Percentiles rank a stretch among this genome's conserved stretches.
Conservation (phyloP, 2,888 invertebrate species). For the Lithophane semibrunnea region DNA sequence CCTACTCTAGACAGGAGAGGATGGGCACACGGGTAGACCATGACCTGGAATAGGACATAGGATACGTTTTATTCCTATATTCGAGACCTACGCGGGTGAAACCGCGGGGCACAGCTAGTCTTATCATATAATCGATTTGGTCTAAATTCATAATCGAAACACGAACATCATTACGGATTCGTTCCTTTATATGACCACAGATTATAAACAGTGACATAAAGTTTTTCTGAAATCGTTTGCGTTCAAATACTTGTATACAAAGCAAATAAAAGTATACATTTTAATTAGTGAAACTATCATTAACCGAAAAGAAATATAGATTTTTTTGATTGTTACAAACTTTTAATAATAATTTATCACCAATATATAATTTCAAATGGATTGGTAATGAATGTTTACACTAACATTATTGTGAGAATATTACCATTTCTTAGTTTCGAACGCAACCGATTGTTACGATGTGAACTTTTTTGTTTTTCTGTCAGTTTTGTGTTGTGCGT, state of each 20-base stretch:
- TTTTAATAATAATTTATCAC: accelerated
- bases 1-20: too few species aligned
- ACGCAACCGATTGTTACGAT: constrained; percentile 60
- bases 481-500: constrained; percentile 91
- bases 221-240: constrained; percentile 7
- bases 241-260: constrained; percentile 32
- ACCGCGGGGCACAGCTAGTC: too few species aligned
- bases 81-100: too few species aligned
- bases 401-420: background rate
- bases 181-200: constrained; percentile 29
- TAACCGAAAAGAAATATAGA: background rate
- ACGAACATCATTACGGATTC: constrained; percentile 27
- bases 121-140: background rate
- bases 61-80: too few species aligned
- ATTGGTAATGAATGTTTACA: background rate
- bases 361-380: background rate
- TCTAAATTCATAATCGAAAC: background rate
- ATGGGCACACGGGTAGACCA: too few species aligned
- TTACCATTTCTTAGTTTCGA: constrained; percentile 31
- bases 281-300: background rate
- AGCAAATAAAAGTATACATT: background rate
- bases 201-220: constrained; percentile 41
- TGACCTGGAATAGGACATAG: too few species aligned
- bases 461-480: constrained; percentile 82
- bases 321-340: accelerated